Conservation (phyloP, 2,797 vertebrate genomes). For the Sparus aurata region DNA sequence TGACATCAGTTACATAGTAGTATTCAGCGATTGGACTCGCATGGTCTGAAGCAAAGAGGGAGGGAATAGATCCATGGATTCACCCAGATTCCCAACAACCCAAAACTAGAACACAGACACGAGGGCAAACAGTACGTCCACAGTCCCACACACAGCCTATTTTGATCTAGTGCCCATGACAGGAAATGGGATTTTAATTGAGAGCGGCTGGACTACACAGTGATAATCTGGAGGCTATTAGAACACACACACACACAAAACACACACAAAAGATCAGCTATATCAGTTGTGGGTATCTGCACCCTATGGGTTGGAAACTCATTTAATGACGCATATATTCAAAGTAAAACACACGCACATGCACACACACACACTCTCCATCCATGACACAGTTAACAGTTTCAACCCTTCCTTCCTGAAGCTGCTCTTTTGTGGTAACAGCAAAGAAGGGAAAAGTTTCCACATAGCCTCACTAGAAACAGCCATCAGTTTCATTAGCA, state of each 20-base stretch:
- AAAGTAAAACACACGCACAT: conserved; percentile 17
- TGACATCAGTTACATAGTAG: neutral
- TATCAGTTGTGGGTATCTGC: conserved; percentile 71
- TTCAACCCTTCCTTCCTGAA: conserved; percentile 78
- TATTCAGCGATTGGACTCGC: neutral
- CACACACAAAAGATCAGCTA: conserved; percentile 13
- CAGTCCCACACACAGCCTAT: conserved; percentile 47
- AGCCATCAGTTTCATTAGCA: conserved; percentile 28
- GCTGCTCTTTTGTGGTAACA: conserved; percentile 69
- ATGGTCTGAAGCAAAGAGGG: conserved; percentile 8
- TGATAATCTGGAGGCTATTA: conserved; percentile 82
- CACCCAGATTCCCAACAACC: conserved; percentile 4
- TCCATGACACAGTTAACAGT: conserved; percentile 67
- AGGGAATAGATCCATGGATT: conserved; percentile 16
- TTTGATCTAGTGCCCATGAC: conserved; percentile 58
- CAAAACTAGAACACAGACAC: conserved; percentile 40
- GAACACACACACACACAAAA: conserved; percentile 44
- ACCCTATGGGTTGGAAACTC: conserved; percentile 68
- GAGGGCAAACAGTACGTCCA: conserved; percentile 33
- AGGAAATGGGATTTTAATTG: conserved; percentile 86
- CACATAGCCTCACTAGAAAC: conserved; percentile 46
- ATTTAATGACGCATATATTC: conserved; percentile 58
- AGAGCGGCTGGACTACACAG: conserved; percentile 72
- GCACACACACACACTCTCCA: conserved; percentile 23
- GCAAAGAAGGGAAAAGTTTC: conserved; percentile 65